phyloP scores from a whole-genome alignment of 1,140 invertebrate species.

The Leptopilina clavipes region DNA sequence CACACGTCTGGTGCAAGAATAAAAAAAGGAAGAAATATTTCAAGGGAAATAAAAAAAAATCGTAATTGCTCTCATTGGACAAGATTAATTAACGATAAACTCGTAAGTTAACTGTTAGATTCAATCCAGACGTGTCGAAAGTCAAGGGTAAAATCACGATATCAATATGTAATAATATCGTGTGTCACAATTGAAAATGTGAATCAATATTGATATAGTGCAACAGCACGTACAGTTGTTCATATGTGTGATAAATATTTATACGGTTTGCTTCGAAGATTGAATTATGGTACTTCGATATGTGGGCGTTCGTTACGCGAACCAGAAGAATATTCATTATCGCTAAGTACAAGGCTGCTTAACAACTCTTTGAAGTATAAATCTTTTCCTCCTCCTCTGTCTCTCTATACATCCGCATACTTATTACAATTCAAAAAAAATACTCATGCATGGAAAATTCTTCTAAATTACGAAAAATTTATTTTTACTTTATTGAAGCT shows the following conservation, averaged over 20 bases:
- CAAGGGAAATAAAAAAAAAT: background rate
- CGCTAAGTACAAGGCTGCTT: conserved; percentile 23
- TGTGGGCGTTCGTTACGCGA: conserved; percentile 22
- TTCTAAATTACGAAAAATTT: too few species aligned
- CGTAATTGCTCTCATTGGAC: background rate
- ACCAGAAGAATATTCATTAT: conserved; percentile 28
- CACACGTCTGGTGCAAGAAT: conserved; percentile 15
- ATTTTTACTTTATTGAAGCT: too few species aligned
- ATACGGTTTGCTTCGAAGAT: background rate
- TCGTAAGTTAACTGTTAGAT: background rate
- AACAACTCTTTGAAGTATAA: conserved; percentile 46
- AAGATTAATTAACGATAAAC: background rate
- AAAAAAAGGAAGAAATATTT: background rate
- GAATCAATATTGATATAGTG: conserved; percentile 25
- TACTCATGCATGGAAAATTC: too few species aligned
- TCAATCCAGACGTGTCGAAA: background rate
- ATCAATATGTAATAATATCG: background rate
- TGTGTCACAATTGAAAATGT: conserved; percentile 5
- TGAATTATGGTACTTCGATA: conserved; percentile 30
- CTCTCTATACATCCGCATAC: conserved; percentile 15
- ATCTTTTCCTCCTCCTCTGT: conserved; percentile 35
- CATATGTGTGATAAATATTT: conserved; percentile 28
- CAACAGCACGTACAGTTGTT: background rate
- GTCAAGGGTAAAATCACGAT: background rate
- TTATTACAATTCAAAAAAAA: background rate